A percentile compares a stretch with the other conserved stretches of the same genome.
Evolutionary conservation across 2,888 invertebrate species (phyloP).

Genomic region (Microctonus brassicae): DNA sequence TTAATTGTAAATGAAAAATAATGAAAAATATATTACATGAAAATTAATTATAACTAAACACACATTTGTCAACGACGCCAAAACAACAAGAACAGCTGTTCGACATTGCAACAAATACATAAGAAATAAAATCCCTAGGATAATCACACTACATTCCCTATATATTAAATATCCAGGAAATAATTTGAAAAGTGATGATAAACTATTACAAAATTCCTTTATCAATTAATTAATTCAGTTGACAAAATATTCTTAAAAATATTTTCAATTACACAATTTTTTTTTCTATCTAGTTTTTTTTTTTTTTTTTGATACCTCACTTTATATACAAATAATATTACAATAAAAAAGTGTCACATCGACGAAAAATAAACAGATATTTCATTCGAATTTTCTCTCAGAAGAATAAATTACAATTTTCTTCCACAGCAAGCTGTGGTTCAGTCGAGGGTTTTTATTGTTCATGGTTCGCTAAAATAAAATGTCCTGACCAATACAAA

Average conservation of each 20-base stretch:
- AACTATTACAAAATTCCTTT: not conserved
- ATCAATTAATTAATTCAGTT: no score
- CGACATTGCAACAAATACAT: not conserved
- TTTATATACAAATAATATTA: no score
- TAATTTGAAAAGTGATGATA: not conserved
- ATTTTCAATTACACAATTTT: no score
- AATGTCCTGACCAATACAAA: no score
- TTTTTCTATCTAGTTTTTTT: no score
- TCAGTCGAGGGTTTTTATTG: not conserved
- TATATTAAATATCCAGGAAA: not conserved
- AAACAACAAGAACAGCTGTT: not conserved
- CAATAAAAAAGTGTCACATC: no score
- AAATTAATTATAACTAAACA: not conserved
- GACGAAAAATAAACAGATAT: no score
- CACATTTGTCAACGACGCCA: not conserved
- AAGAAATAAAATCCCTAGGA: not conserved
- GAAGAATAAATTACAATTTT: no score
- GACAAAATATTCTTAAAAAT: no score
- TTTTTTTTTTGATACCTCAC: no score
- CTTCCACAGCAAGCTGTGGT: not conserved
- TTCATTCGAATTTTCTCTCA: no score
- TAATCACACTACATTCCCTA: not conserved
- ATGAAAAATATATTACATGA: not conserved
- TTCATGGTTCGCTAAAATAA: no score
- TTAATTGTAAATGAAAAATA: not conserved